Percentiles rank a stretch among this genome's conserved stretches.
Conservation (phyloP, 2,113 vertebrate species). For the human (Homo sapiens) region GRCh38 chr2:69390501-69391000, state of each 20-base stretch:
- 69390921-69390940: not conserved
- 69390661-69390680: not conserved
- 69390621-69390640: not conserved
- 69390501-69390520: conserved; percentile 9
- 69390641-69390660: not conserved
- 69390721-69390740: not conserved
- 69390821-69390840: not conserved
- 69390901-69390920: not conserved
- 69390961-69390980: conserved; percentile 40
- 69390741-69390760: not conserved
- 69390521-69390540: not conserved
- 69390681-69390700: not conserved
- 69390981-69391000: conserved; percentile 27
- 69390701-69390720: not conserved
- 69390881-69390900: not conserved
- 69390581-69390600: not conserved
- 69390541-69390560: not conserved
- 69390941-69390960: conserved; percentile 14
- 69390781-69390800: not conserved
- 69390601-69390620: not conserved
- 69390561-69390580: not conserved
- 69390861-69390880: not conserved
- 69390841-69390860: not conserved
- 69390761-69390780: not conserved
- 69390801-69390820: not conserved